Conservation (phyloP, 2,888 invertebrate species). For the Parnassius orleans region DNA sequence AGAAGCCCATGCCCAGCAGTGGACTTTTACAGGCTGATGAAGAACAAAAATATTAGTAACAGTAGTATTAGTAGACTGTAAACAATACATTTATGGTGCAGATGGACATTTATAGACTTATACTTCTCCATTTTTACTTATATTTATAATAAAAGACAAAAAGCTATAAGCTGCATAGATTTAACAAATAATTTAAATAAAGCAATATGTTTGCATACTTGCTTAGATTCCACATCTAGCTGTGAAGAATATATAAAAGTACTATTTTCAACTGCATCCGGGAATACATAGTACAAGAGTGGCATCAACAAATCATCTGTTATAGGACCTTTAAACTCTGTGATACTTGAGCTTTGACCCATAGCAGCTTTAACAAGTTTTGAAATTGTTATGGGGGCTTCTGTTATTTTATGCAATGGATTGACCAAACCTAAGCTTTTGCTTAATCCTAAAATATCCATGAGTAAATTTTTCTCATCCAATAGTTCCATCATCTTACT, state of each 20-base stretch:
- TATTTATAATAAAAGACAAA: too few species aligned
- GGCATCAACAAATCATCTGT: slow-evolving; percentile 87
- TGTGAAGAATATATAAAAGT: slow-evolving; percentile 76
- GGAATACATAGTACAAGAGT: slow-evolving; percentile 91
- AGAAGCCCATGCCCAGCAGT: too few species aligned
- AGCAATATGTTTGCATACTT: slow-evolving; percentile 41
- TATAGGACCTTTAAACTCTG: slow-evolving; percentile 87
- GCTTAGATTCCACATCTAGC: slow-evolving; percentile 70
- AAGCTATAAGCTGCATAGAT: too few species aligned
- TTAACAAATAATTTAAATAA: background rate
- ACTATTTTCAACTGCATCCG: slow-evolving; percentile 88
- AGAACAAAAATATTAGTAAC: too few species aligned
- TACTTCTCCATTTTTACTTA: too few species aligned
- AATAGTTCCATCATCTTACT: slow-evolving; percentile 86
- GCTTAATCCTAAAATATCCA: slow-evolving; percentile 72
- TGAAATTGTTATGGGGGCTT: slow-evolving; percentile 87
- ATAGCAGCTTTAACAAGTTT: slow-evolving; percentile 78
- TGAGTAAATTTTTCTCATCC: slow-evolving; percentile 68
- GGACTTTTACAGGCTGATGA: too few species aligned
- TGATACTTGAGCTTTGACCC: slow-evolving; percentile 72
- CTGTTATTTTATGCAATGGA: slow-evolving; percentile 87
- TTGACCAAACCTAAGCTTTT: slow-evolving; percentile 76
- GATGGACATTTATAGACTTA: too few species aligned
- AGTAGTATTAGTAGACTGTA: too few species aligned
- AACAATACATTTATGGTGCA: too few species aligned